phyloP scores from a whole-genome alignment of 2,888 invertebrate species.

The Agrochola macilenta region DNA sequence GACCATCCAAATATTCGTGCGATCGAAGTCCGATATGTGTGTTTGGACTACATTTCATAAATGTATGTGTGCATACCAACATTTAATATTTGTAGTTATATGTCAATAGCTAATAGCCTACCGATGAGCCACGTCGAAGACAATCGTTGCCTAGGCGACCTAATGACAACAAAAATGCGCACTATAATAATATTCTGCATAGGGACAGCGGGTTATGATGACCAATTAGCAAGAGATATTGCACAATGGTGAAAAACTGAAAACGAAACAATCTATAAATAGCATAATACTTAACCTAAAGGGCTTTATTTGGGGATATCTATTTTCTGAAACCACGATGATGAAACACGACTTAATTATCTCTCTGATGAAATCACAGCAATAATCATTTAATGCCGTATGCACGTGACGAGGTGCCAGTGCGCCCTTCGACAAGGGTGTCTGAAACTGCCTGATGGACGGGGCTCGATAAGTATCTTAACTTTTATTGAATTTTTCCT shows the following conservation, averaged over 20 bases:
- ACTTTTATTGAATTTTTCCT: background rate
- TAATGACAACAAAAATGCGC: constrained; percentile 82
- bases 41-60: constrained; percentile 77
- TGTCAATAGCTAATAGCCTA: constrained; percentile 87
- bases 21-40: constrained; percentile 79
- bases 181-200: constrained; percentile 51
- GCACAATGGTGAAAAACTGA: background rate
- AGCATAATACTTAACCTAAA: background rate
- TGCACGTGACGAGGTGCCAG: background rate
- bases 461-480: background rate
- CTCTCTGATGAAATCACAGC: background rate
- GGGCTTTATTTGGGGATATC: background rate
- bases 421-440: background rate
- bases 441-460: background rate
- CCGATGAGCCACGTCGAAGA: constrained; percentile 85
- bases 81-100: constrained; percentile 78
- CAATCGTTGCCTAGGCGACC: constrained; percentile 84
- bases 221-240: constrained; percentile 30
- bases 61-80: constrained; percentile 68
- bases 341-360: background rate
- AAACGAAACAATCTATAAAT: background rate
- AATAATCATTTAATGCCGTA: constrained; percentile 1
- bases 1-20: constrained; percentile 76
- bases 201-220: constrained; percentile 26
- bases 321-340: background rate